Conservation (phyloP, 2,888 invertebrate species). For the Amblyteles armatorius region DNA sequence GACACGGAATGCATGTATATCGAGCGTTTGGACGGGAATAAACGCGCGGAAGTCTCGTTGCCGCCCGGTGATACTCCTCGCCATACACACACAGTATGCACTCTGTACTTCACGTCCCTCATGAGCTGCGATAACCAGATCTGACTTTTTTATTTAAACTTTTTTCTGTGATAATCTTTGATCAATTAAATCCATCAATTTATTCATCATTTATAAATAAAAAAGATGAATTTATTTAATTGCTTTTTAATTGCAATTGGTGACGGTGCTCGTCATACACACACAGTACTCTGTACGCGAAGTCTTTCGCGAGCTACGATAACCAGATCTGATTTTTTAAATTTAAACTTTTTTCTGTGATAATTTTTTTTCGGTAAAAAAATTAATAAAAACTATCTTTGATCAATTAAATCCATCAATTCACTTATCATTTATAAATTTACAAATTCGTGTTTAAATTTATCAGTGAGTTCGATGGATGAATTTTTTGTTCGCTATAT, state of each 20-base stretch:
- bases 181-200: too few species aligned
- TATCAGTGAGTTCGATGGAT: too few species aligned
- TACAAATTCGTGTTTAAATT: too few species aligned
- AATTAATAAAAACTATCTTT: too few species aligned
- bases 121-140: neutral
- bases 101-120: neutral
- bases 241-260: neutral
- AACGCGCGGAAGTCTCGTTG: slow-evolving; percentile 42
- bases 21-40: slow-evolving; percentile 43
- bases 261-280: slow-evolving; percentile 8
- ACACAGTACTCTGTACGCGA: neutral
- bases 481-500: too few species aligned
- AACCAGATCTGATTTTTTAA: neutral
- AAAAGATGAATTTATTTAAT: neutral
- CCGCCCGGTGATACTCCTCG: slow-evolving; percentile 34
- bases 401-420: too few species aligned
- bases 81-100: neutral
- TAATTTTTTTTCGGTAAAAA: too few species aligned
- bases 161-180: too few species aligned
- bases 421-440: too few species aligned
- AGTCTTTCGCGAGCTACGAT: neutral
- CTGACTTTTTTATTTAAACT: neutral
- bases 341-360: too few species aligned
- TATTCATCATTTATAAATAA: too few species aligned
- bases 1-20: slow-evolving; percentile 13